Evolutionary conservation across 2,113 vertebrate species (phyloP).

Genomic region (Heterochromis multidens): DNA sequence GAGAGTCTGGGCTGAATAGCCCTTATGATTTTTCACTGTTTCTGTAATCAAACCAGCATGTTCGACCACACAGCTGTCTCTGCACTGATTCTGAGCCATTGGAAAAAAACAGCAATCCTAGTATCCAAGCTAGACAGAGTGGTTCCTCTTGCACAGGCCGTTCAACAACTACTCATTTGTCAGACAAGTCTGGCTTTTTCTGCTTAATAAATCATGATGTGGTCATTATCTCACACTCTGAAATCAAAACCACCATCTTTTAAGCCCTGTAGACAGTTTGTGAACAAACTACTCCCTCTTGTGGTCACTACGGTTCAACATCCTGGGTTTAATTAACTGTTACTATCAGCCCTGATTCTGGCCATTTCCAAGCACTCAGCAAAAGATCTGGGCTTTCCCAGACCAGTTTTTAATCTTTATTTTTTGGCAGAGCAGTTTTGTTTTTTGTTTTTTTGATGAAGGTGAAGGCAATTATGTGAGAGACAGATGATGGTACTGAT

Average conservation of each 20-base stretch:
- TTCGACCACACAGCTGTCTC: slow-evolving; percentile 62
- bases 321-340: background rate
- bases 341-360: background rate
- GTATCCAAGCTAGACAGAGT: slow-evolving; percentile 15
- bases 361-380: background rate
- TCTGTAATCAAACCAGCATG: slow-evolving; percentile 63
- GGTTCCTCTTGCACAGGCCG: slow-evolving; percentile 12
- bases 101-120: slow-evolving; percentile 36
- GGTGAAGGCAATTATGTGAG: background rate
- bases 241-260: background rate
- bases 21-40: slow-evolving; percentile 51
- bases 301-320: slow-evolving; percentile 9
- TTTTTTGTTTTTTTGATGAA: background rate
- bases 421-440: background rate
- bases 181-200: background rate
- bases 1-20: slow-evolving; percentile 44
- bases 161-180: slow-evolving; percentile 13
- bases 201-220: slow-evolving; percentile 9
- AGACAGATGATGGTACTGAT: background rate
- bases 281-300: slow-evolving; percentile 51
- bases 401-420: background rate
- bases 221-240: background rate
- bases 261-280: background rate
- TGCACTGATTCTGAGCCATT: slow-evolving; percentile 30
- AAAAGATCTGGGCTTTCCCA: background rate